Base-by-base conservation (phyloP, 1,140 invertebrate species). In the Sesamia nonagrioides region DNA sequence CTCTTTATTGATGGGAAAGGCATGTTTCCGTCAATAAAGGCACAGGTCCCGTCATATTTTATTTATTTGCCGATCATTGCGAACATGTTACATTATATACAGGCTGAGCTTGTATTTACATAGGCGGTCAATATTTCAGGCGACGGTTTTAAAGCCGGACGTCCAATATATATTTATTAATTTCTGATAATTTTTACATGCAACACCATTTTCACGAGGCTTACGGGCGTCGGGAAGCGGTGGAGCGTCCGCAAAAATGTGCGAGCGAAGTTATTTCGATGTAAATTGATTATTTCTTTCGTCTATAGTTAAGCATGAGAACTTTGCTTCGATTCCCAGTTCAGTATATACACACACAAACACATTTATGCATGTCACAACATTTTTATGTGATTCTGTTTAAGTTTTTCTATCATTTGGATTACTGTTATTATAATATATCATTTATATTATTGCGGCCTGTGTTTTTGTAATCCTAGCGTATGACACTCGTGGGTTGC, bases 161-260 rank as follows among this genome's bases (percentile, higher is more conserved):
- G 66, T 48, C 11, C 66, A 54, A 54, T 63, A 78, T 79, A 72
- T 77, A 81, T 66, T 73, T 83, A 81, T 82, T 74, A 83, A 83
- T 82, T 79, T 85, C 69, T 75, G 78, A 81, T 80, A 66, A 83
- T 87, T 84, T 86, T 87, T 84, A 72, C 69, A 81, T 73, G 42
- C 40, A 9, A 66, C 72, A 76, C 73, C 79, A 79, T 84, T 86
- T 85, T 82, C 79, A 83, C 33, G 80, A 76, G 68, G 79, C 81
- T 84, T 82, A 81, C 33, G 76, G 48, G 63, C 69, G 75, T 52
- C 71, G 80, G 60, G 68, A 78, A 79, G 50, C 17, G 48, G 74
- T 4, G 78, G 80, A 83, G 27, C 2, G 79, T 77, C 21, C 1
- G 73, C 82, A 79, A 9, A 69, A 33, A n/a, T n/a, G 45, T 5